Percentiles rank a stretch among this genome's conserved stretches.
Evolutionary conservation across 2,888 invertebrate genomes (phyloP).

Genomic region (Luffia ferchaultella): DNA sequence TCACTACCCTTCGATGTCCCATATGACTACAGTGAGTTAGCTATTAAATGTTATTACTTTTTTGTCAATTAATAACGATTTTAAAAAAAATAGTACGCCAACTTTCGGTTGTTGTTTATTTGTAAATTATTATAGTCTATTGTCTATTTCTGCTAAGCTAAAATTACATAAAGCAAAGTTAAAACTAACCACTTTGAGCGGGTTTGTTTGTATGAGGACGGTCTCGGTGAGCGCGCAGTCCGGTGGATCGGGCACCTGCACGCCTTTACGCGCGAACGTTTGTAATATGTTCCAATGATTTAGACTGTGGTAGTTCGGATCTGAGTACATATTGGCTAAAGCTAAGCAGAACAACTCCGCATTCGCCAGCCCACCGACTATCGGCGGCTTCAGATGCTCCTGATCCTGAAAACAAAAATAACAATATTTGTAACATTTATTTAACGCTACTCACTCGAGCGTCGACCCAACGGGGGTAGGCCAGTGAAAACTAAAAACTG

Average conservation of each 20-base stretch:
- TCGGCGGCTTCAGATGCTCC: slow-evolving; percentile 92
- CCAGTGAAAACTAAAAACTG: too few relatives aligned
- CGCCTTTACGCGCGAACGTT: slow-evolving; percentile 90
- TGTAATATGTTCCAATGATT: slow-evolving; percentile 96
- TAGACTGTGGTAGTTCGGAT: slow-evolving; percentile 94
- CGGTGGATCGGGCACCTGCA: slow-evolving; percentile 82
- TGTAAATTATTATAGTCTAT: too few relatives aligned
- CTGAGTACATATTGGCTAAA: slow-evolving; percentile 93
- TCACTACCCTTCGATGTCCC: too few relatives aligned
- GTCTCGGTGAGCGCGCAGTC: slow-evolving; percentile 94
- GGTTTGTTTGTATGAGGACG: slow-evolving; percentile 94
- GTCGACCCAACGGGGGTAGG: too few relatives aligned
- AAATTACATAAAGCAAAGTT: too few relatives aligned
- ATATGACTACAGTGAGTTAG: too few relatives aligned
- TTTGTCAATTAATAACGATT: too few relatives aligned
- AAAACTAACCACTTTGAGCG: slow-evolving; percentile 88
- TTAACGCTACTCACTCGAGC: slow-evolving; percentile 1
- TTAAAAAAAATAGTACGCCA: too few relatives aligned
- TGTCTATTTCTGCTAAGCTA: too few relatives aligned
- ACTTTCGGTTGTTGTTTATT: too few relatives aligned
- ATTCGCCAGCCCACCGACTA: slow-evolving; percentile 90
- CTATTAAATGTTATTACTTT: too few relatives aligned
- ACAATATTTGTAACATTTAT: slow-evolving; percentile 3
- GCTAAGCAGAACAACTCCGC: slow-evolving; percentile 95
- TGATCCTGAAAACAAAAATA: slow-evolving; percentile 72